Evolutionary conservation across 1,140 invertebrate genomes (phyloP), one percentile per base, ranked within the genome.

Genomic region (Heliothis subflexa): DNA sequence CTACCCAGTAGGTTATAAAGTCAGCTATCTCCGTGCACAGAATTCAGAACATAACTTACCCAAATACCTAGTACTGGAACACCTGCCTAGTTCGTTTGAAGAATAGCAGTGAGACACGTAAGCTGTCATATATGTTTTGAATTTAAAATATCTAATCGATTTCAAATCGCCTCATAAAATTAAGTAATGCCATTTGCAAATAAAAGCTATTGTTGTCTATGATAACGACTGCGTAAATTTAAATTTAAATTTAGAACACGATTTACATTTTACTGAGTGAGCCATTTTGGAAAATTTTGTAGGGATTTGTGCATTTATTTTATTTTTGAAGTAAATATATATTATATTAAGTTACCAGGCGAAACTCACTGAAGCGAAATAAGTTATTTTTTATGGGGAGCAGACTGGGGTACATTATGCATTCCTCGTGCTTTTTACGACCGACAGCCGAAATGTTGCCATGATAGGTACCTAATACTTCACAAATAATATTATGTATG

Each of bases 371-470:
- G 70, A 59, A 73, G 52, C 70, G 28, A 59, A 73, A 73, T 73
- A 73, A 57, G 70, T 73, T 73, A 73, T 57, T 73, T 73, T 73
- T 73, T 59, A 73, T 73, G 40, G 55, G 72, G 16, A 33, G 54
- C 70, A 16, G 72, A 61, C 57, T 74, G 13, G 55, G n/a, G 54
- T n/a, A 74, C 50, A 55, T 74, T 61, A 74, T 74, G 55, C 72
- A 74, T 74, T 74, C 72, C 72, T 74, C 18, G 72, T 54, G 71
- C 71, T 74, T 74, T 71, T 74, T 74, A 74, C 57, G 71, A 74
- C 16, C 55, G 54, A 40, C 72, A 47, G 57, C 57, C 28, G 57
- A 57, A 73, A 73, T 73, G 25, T 73, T 73, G 16, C 70, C 70
- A 11, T 9, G 54, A 73, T 57, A 73, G 70, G 52, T 57, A n/a